Conservation (phyloP, 2,888 invertebrate species). For the Acronicta aceris region DNA sequence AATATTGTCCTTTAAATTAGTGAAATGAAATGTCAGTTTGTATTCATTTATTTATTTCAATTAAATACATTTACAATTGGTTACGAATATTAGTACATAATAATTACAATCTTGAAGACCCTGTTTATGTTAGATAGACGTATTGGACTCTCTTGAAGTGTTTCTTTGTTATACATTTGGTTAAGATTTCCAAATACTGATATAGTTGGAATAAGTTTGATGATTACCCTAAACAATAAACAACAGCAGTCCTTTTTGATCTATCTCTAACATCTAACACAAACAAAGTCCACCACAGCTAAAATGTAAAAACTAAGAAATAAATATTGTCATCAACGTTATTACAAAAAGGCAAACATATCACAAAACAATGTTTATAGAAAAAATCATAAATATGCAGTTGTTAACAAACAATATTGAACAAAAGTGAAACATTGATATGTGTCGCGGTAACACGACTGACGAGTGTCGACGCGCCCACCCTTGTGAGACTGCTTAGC, state of each 20-base stretch:
- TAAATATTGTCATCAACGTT: constrained; percentile 54
- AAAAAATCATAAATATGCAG: constrained; percentile 41
- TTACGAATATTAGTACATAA: constrained; percentile 64
- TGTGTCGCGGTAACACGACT: constrained; percentile 7
- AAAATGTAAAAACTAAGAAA: constrained; percentile 45
- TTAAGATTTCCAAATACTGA: neutral
- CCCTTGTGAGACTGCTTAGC: neutral
- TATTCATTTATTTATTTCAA: constrained; percentile 63
- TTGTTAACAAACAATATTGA: constrained; percentile 32
- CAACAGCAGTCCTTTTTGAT: constrained; percentile 20
- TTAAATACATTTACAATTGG: constrained; percentile 71
- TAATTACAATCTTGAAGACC: constrained; percentile 43
- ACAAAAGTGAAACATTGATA: constrained; percentile 10
- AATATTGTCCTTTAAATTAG: neutral
- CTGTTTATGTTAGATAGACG: constrained; percentile 50
- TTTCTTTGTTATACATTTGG: constrained; percentile 12
- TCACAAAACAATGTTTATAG: constrained; percentile 53
- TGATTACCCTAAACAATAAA: neutral
- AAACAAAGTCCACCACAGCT: constrained; percentile 46
- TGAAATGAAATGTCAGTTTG: constrained; percentile 14
- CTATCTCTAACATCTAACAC: constrained; percentile 35
- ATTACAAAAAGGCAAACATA: constrained; percentile 53
- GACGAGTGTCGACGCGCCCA: neutral
- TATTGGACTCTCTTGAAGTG: constrained; percentile 23
- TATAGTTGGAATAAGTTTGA: neutral